Base-by-base conservation (phyloP, 2,888 invertebrate genomes). In the Drosophila percnosoma region DNA sequence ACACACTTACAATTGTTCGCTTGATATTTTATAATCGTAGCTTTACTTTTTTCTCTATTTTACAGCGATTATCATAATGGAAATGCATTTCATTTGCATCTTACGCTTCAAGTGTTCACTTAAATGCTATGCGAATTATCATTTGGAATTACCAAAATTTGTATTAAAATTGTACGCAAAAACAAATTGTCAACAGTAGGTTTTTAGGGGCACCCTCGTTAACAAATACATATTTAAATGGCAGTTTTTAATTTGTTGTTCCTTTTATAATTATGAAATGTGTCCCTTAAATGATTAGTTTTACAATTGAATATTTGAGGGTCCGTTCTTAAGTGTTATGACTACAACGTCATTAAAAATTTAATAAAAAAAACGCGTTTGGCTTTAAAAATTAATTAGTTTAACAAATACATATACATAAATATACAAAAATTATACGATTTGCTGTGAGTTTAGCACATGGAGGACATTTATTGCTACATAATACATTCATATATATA, bases 271-370 rank as follows among this genome's bases (percentile, higher is more conserved):
- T 62, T 62, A 40, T 64, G 64, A 71, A 62, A n/a, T 38, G 38
- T 38, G 2, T 38, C 4, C 4, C 55, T 78, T 69, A 67, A 60
- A 66, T 69, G 54, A 67, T 83, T 74, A 70, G 68, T 80, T 69
- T 48, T 66, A 45, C 63, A 79, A 60, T 67, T 57, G 34, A 21
- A 40, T 45, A 53, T 54, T 55, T 48, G 59, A 52, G 58, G 55
- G 49, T 21, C 51, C 21, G 11, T n/a, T 73, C 76, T 78, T 83
- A 86, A 82, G 72, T 75, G 72, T 76, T 86, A 91, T 91, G 91
- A 91, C 91, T 91, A 91, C 72, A 91, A 91, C 92, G 91, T 91
- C 91, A 91, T 91, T 82, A 85, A 82, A 81, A 87, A 78, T 71
- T 73, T 68, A 87, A 86, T 76, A 80, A 75, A 87, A 88, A 74